Evolutionary conservation across 2,888 invertebrate species (phyloP).

Genomic region (Polyploca ridens): DNA sequence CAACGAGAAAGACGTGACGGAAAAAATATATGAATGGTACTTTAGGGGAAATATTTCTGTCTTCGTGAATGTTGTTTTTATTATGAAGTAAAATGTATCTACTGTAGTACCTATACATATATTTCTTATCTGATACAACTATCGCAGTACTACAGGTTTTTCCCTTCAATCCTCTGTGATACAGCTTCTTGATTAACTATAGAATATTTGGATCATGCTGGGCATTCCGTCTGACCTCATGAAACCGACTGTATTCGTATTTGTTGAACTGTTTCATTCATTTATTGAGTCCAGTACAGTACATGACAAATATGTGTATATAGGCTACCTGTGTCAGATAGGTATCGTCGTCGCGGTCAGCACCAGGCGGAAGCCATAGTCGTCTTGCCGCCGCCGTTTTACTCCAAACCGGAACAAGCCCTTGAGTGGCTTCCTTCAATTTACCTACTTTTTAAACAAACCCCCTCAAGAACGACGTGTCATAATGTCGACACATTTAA

Average conservation of each 20-base stretch:
- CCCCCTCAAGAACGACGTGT: conserved; percentile 16
- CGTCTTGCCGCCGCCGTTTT: conserved; percentile 40
- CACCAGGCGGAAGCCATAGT: conserved; percentile 65
- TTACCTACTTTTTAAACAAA: conserved; percentile 65
- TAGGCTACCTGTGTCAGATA: conserved; percentile 14
- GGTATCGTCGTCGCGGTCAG: conserved; percentile 55
- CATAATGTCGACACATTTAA: neutral
- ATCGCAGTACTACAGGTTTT: too few relatives aligned
- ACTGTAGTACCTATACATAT: too few relatives aligned
- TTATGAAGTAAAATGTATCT: neutral
- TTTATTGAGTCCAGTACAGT: neutral
- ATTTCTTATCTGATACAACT: too few relatives aligned
- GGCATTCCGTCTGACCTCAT: too few relatives aligned
- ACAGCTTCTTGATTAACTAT: too few relatives aligned
- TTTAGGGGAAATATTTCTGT: neutral
- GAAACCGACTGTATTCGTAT: too few relatives aligned
- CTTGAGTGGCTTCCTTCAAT: conserved; percentile 73
- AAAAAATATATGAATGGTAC: neutral
- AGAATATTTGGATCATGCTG: too few relatives aligned
- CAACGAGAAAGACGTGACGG: neutral
- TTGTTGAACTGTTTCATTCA: neutral
- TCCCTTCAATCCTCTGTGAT: too few relatives aligned
- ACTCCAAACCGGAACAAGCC: conserved; percentile 76
- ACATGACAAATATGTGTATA: neutral
- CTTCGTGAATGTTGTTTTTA: neutral